Percentiles rank a stretch among this genome's conserved stretches.
These are phyloP conservation scores for Coracias cyanogaster DNA, from an alignment of 2,797 vertebrate species.

Conservation along the genomic window DNA sequence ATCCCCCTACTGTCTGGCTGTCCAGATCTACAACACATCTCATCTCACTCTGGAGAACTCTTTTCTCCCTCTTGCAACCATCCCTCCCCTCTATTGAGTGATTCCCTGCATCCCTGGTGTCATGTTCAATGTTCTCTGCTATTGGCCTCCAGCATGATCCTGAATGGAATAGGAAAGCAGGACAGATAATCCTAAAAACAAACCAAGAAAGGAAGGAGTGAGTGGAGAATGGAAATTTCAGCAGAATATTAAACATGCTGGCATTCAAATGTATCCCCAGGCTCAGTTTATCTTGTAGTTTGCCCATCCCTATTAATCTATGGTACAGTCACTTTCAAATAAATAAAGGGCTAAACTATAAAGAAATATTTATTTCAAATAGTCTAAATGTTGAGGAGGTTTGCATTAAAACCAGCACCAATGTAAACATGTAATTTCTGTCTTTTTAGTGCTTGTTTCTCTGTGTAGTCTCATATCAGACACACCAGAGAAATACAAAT, in stretches of 20 bases:
- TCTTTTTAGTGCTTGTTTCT: neutral
- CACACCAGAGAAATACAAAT: neutral
- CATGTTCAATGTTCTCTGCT: neutral
- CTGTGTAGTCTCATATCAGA: neutral
- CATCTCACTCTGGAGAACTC: neutral
- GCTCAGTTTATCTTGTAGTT: neutral
- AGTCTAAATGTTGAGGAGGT: neutral
- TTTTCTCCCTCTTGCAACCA: neutral
- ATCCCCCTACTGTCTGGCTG: neutral
- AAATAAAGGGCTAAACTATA: neutral
- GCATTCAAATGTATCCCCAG: neutral
- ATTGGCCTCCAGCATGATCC: neutral
- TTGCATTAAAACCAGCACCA: neutral
- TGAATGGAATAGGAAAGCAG: neutral
- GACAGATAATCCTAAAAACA: neutral
- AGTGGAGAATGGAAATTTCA: neutral
- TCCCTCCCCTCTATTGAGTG: neutral
- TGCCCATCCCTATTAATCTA: neutral
- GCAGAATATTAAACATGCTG: neutral
- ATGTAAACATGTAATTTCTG: neutral
- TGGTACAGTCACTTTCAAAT: neutral
- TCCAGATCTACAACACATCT: neutral
- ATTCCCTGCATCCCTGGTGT: neutral
- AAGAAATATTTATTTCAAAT: neutral
- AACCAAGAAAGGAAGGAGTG: neutral